These are phyloP conservation scores for Mycetomoellerius zeteki DNA, from an alignment of 1,140 invertebrate genomes.

Conservation along the genomic window DNA sequence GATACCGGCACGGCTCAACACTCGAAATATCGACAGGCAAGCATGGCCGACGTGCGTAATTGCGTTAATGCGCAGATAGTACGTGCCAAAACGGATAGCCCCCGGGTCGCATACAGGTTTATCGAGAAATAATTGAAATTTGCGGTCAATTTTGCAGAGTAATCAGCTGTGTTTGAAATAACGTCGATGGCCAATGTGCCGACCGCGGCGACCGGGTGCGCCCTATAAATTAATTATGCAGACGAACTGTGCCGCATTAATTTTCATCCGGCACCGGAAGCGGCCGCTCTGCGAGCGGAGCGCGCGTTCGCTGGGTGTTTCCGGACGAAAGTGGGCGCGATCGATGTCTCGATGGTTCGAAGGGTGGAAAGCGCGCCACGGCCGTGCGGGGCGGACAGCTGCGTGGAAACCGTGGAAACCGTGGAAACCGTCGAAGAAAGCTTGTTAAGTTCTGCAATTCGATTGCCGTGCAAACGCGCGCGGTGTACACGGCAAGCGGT, in stretches of 20 bases:
- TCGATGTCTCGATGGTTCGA: slow-evolving; percentile 45
- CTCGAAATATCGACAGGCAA: slow-evolving; percentile 19
- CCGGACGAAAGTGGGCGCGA: slow-evolving; percentile 52
- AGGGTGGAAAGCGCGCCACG: background rate
- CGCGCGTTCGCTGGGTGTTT: slow-evolving; percentile 35
- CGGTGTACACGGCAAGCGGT: background rate
- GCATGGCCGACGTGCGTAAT: slow-evolving; percentile 64
- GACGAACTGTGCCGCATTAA: slow-evolving; percentile 80
- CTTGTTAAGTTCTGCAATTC: slow-evolving; percentile 63
- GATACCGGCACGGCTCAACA: slow-evolving; percentile 45
- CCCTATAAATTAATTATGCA: slow-evolving; percentile 84
- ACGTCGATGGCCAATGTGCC: slow-evolving; percentile 76
- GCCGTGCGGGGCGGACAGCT: background rate
- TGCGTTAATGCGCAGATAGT: slow-evolving; percentile 68
- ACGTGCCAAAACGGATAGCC: slow-evolving; percentile 71
- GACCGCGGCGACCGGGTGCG: slow-evolving; percentile 44
- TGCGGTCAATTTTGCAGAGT: slow-evolving; percentile 83
- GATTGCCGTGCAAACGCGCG: slow-evolving; percentile 52
- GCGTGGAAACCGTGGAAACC: background rate
- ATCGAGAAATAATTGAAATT: slow-evolving; percentile 84
- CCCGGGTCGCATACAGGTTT: slow-evolving; percentile 67
- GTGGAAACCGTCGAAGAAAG: slow-evolving; percentile 54
- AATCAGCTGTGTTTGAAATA: slow-evolving; percentile 84
- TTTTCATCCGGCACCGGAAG: slow-evolving; percentile 70
- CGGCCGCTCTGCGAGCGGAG: background rate